These are phyloP conservation scores for Dinomys branickii DNA, from an alignment of 2,113 vertebrate species.

Conservation along the genomic window DNA sequence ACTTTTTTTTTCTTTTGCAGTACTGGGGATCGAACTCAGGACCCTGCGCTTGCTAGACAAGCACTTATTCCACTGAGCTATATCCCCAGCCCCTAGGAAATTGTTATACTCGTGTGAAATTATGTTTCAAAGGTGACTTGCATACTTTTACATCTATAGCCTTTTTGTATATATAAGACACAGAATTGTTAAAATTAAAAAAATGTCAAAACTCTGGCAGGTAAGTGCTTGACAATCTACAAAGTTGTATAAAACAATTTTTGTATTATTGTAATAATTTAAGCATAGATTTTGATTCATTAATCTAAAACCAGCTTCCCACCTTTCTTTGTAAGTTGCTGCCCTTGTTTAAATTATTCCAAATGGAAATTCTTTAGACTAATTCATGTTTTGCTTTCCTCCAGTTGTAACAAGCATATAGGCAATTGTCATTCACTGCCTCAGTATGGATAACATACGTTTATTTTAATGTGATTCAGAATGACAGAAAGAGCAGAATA, in stretches of 20 bases:
- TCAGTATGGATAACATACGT: not conserved
- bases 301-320: not conserved
- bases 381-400: not conserved
- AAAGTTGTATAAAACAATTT: not conserved
- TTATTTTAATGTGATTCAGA: not conserved
- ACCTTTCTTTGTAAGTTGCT: not conserved
- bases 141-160: not conserved
- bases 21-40: too few species aligned
- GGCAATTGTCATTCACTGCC: not conserved
- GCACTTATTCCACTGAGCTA: too few species aligned
- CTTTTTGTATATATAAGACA: not conserved
- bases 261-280: not conserved
- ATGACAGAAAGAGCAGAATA: not conserved
- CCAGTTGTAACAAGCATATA: not conserved
- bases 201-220: not conserved
- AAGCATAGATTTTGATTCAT: not conserved
- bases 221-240: not conserved
- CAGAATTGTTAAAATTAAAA: not conserved
- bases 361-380: not conserved
- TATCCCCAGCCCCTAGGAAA: too few species aligned
- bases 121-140: not conserved
- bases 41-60: too few species aligned
- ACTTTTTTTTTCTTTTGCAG: too few species aligned
- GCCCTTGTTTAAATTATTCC: not conserved
- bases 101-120: not conserved